A percentile compares a stretch with the other conserved stretches of the same genome.
These are phyloP conservation scores for Dicrurus megarhynchus DNA, from an alignment of 2,113 vertebrate species.

Conservation along the genomic window DNA sequence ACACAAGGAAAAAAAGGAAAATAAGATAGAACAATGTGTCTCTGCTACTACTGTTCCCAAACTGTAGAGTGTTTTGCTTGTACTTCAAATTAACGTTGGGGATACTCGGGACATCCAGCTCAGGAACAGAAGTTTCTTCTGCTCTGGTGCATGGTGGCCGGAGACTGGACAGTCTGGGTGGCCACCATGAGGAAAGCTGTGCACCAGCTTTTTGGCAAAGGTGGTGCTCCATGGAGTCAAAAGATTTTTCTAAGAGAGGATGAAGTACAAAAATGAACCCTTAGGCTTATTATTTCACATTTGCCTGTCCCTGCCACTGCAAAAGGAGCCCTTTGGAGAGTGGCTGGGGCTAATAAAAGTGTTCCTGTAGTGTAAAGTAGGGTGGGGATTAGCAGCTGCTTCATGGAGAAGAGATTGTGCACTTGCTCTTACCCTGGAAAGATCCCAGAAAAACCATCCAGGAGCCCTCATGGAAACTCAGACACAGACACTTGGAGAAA, in stretches of 20 bases:
- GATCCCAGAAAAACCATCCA: too few species aligned
- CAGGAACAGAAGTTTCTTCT: background rate
- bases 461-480: fast-evolving
- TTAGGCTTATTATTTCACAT: background rate
- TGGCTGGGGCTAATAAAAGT: background rate
- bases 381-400: background rate
- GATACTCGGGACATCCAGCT: background rate
- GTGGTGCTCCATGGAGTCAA: background rate
- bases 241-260: background rate
- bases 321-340: background rate
- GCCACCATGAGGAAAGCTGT: background rate
- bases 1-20: background rate
- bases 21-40: background rate
- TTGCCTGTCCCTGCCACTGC: background rate
- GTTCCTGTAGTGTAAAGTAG: background rate
- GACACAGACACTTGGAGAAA: background rate
- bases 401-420: background rate
- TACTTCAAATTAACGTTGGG: background rate
- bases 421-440: background rate
- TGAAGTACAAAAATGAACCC: background rate
- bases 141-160: background rate
- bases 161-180: background rate
- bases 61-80: background rate
- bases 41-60: background rate
- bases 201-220: background rate